Percentiles rank a stretch among this genome's conserved stretches.
phyloP scores from a whole-genome alignment of 2,888 invertebrate genomes.

The Tenthredo mesomela region DNA sequence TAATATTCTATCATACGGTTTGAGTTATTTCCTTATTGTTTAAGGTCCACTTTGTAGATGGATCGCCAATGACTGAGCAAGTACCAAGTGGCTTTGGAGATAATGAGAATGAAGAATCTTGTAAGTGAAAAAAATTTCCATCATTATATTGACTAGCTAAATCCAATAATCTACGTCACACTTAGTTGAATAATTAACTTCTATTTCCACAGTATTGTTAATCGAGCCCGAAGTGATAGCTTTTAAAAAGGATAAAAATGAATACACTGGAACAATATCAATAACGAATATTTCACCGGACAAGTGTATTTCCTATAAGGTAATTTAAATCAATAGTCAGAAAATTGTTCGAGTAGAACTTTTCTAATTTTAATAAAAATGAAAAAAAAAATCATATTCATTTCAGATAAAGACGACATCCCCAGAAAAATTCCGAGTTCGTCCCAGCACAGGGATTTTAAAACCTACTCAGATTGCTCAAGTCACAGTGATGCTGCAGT shows the following conservation, averaged over 20 bases:
- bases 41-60: slow-evolving; percentile 85
- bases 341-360: background rate
- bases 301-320: slow-evolving; percentile 84
- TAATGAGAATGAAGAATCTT: slow-evolving; percentile 68
- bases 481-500: slow-evolving; percentile 87
- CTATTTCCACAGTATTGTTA: slow-evolving; percentile 66
- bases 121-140: slow-evolving; percentile 64
- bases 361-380: background rate
- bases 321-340: slow-evolving; percentile 67
- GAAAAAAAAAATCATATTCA: slow-evolving; percentile 61
- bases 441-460: slow-evolving; percentile 91
- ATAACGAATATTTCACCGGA: slow-evolving; percentile 84
- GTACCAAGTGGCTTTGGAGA: slow-evolving; percentile 68
- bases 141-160: background rate
- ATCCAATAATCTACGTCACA: slow-evolving; percentile 21
- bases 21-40: slow-evolving; percentile 41
- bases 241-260: slow-evolving; percentile 85
- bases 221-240: slow-evolving; percentile 83
- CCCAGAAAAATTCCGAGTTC: slow-evolving; percentile 96
- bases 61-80: slow-evolving; percentile 80
- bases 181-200: slow-evolving; percentile 44
- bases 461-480: slow-evolving; percentile 82
- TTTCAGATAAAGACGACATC: slow-evolving; percentile 96
- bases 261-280: slow-evolving; percentile 84
- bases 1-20: background rate